Conservation (phyloP, 2,888 invertebrate species). For the Orchesellides sinensis region DNA sequence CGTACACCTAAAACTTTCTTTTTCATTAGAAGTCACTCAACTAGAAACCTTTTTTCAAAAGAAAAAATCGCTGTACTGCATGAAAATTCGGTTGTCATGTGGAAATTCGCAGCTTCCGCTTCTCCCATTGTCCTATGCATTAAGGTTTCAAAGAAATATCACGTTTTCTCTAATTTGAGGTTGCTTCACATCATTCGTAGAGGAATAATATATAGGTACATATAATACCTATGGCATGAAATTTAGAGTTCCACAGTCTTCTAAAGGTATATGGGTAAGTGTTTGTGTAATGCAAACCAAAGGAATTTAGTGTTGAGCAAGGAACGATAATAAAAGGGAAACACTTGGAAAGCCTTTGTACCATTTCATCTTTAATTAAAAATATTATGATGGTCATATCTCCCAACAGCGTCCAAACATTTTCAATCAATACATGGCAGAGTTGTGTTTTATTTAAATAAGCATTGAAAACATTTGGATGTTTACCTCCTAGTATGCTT, state of each 20-base stretch:
- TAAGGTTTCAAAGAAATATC: neutral
- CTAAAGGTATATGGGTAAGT: no score
- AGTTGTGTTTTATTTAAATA: neutral
- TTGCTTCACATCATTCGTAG: no score
- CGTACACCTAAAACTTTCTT: no score
- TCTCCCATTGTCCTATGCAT: neutral
- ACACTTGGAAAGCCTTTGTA: neutral
- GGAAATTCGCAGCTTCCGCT: slow-evolving; percentile 19
- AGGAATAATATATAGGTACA: no score
- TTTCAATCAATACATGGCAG: neutral
- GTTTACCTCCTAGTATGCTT: neutral
- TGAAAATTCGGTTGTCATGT: slow-evolving; percentile 33
- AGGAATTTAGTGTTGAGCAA: no score
- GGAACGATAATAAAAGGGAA: no score
- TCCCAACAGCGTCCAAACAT: neutral
- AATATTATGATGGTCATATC: neutral
- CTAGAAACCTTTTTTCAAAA: neutral
- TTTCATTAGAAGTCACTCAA: slow-evolving; percentile 24
- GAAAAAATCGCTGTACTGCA: slow-evolving; percentile 1
- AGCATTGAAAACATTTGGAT: neutral
- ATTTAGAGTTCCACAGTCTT: no score
- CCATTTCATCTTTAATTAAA: neutral
- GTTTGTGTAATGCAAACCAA: neutral
- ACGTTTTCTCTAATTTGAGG: neutral
- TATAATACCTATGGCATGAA: no score